Base-by-base conservation (phyloP, 30 jellyfish, hydroid and myxozoan genomes). In the Hydra vulgaris region DNA sequence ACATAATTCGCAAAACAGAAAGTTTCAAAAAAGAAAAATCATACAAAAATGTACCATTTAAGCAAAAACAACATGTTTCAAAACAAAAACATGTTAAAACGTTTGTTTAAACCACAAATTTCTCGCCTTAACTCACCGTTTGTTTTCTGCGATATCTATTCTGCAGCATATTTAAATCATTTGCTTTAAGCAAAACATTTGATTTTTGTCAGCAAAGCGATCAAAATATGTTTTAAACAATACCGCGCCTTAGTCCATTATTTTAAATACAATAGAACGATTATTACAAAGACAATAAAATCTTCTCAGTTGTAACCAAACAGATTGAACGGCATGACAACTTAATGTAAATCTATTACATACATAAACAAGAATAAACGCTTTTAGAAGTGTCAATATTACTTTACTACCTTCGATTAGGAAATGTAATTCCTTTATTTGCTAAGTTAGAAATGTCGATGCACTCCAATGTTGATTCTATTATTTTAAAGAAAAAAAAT, bases 191-290 rank as follows among this genome's bases (percentile, higher is more conserved):
- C 5, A 40, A 40, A 12, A 40, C 61, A 3, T 40, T 5, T 40
- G 12, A 17, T 71, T 71, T 12, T 1, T 71, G n/a, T 27, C 27
- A 71, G 79, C 53, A 7, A 24, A 54, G 1, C 71, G 15, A 22
- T 21, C 53, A 23, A 75, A 75, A 66, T 25, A 75, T 16, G 0
- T n/a, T 70, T 21, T 21, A 17, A 15, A 75, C 83, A 75, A 75
- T 75, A 53, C 83, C 83, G 83, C 83, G 66, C 83, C 83, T 75
- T 75, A 25, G 56, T 19, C 24, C 20, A 75, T 75, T 75, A 53
- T 75, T 12, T 23, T 26, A 15, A 17, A 70, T 8, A 70, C 26
- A 0, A 70, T 8, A 70, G 40, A 23, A 25, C 76, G 1, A 70
- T 0, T 25, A 21, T 70, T 25, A 7, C 76, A 25, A 15, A 70